Conservation (phyloP, 2,888 invertebrate genomes). For the Lymantria monacha region DNA sequence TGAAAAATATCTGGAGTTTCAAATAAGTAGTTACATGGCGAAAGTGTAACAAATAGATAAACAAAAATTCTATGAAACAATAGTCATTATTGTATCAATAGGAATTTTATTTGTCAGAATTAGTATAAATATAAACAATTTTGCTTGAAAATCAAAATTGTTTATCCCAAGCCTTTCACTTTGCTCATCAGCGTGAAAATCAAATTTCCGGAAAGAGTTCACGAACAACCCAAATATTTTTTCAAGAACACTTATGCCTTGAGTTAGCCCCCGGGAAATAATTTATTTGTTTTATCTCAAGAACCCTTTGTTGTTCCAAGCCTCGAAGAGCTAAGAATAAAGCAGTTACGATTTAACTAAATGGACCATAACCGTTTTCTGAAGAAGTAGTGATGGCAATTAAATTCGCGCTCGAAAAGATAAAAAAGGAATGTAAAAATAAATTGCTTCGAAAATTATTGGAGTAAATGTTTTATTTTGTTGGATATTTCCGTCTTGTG, state of each 20-base stretch:
- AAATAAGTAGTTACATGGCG: no score
- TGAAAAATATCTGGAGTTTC: no score
- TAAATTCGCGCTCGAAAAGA: slow-evolving; percentile 47
- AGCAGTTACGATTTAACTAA: slow-evolving; percentile 62
- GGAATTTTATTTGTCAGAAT: no score
- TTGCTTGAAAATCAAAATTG: slow-evolving; percentile 3
- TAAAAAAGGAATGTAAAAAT: slow-evolving; percentile 30
- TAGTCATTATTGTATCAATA: no score
- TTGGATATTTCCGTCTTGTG: slow-evolving; percentile 21
- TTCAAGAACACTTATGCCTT: slow-evolving; percentile 48
- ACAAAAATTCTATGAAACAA: neutral
- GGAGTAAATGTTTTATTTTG: slow-evolving; percentile 10
- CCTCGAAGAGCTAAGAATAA: slow-evolving; percentile 55
- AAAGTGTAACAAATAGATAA: neutral
- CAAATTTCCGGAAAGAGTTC: slow-evolving; percentile 37
- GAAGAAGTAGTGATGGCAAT: slow-evolving; percentile 46
- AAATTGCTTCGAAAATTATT: slow-evolving; percentile 29
- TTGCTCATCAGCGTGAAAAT: slow-evolving; percentile 24
- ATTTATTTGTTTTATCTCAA: slow-evolving; percentile 67
- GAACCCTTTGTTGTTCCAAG: slow-evolving; percentile 60
- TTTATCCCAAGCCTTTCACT: slow-evolving; percentile 7
- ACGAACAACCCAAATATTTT: slow-evolving; percentile 39
- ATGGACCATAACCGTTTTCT: slow-evolving; percentile 57
- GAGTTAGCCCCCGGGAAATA: slow-evolving; percentile 46
- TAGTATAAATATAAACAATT: neutral